A percentile compares a stretch with the other conserved stretches of the same genome.
Evolutionary conservation across 2,888 invertebrate species (phyloP).

Genomic region (Lutraria lutraria): DNA sequence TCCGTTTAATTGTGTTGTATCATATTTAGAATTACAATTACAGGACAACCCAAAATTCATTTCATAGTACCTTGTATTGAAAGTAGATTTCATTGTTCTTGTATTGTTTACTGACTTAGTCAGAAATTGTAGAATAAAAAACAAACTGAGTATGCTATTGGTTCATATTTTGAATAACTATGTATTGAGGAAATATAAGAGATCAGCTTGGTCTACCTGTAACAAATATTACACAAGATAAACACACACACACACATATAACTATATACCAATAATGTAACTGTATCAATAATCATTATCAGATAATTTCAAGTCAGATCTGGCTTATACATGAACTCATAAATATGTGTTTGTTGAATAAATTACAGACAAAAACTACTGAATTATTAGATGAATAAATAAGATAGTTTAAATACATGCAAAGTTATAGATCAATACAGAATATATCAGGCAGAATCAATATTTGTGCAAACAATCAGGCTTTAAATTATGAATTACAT

Average conservation of each 20-base stretch:
- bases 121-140: too few species aligned
- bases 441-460: background rate
- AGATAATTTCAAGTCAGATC: background rate
- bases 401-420: background rate
- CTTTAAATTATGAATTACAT: background rate
- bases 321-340: background rate
- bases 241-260: background rate
- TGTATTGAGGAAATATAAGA: background rate
- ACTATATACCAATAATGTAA: background rate
- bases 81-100: too few species aligned
- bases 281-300: background rate
- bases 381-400: background rate
- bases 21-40: too few species aligned
- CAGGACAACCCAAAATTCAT: too few species aligned
- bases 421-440: slow-evolving; percentile 14
- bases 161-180: slow-evolving; percentile 7
- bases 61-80: too few species aligned
- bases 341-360: background rate
- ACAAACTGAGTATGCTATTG: background rate
- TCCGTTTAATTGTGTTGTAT: too few species aligned
- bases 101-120: too few species aligned
- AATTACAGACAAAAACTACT: background rate
- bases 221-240: background rate
- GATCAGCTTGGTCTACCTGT: background rate
- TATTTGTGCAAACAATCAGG: background rate